phyloP scores from a whole-genome alignment of 2,113 vertebrate species.

The Entomyzon cyanotis region DNA sequence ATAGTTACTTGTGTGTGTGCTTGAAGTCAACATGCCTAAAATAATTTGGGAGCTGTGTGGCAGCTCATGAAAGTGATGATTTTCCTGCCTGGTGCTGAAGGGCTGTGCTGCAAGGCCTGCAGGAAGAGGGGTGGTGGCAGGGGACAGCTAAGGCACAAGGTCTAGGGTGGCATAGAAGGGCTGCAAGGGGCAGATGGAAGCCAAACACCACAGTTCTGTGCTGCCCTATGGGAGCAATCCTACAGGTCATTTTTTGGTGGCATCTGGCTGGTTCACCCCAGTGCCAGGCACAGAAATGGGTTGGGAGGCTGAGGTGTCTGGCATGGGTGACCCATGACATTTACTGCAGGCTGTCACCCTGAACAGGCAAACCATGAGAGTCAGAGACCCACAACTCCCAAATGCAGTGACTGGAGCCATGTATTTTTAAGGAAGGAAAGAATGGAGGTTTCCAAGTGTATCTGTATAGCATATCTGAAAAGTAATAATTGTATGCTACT shows the following conservation, averaged over 20 bases:
- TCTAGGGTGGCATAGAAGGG: background rate
- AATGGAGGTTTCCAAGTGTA: background rate
- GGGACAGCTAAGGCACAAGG: background rate
- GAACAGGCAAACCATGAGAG: background rate
- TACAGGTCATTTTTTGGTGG: background rate
- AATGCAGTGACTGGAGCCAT: background rate
- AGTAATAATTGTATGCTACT: background rate
- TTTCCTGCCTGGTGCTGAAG: background rate
- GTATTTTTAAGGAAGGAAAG: background rate
- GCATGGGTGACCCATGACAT: background rate
- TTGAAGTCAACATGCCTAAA: background rate
- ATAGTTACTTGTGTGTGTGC: background rate
- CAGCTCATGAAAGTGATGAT: background rate
- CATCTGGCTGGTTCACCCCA: background rate
- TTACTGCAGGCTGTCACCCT: background rate
- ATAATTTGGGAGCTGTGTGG: background rate
- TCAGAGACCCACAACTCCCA: background rate
- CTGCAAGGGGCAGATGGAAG: background rate
- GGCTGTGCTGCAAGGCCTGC: background rate
- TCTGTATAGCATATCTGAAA: constrained; percentile 15
- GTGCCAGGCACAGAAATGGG: background rate
- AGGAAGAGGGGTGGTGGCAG: background rate
- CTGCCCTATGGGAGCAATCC: background rate
- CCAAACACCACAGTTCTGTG: background rate
- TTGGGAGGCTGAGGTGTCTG: background rate